Conservation (phyloP, 2,113 vertebrate species). For the Gobio gobio region DNA sequence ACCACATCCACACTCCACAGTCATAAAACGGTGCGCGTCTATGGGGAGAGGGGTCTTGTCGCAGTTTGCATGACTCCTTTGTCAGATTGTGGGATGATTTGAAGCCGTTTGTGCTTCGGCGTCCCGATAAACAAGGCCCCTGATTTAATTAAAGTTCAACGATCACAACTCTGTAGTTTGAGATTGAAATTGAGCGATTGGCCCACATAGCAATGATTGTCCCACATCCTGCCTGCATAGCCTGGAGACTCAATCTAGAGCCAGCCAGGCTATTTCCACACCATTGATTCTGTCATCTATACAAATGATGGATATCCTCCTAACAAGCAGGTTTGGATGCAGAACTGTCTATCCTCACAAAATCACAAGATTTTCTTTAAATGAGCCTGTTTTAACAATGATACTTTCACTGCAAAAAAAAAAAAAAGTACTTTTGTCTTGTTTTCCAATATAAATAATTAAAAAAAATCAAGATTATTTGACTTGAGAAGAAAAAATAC, state of each 20-base stretch:
- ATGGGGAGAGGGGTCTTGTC: constrained; percentile 40
- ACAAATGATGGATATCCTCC: constrained; percentile 79
- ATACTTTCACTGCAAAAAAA: background rate
- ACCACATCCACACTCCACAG: constrained; percentile 59
- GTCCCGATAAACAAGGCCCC: constrained; percentile 71
- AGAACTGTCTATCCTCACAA: constrained; percentile 57
- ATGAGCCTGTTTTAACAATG: constrained; percentile 8
- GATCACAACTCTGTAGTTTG: constrained; percentile 75
- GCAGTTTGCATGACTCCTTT: constrained; percentile 45
- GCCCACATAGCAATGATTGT: constrained; percentile 78
- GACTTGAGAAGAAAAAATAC: no score
- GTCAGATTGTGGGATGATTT: constrained; percentile 52
- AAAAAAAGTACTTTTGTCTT: no score
- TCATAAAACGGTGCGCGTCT: constrained; percentile 42
- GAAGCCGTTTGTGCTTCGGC: constrained; percentile 56
- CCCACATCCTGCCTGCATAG: constrained; percentile 74
- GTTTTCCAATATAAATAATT: no score
- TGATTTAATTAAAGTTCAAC: constrained; percentile 80
- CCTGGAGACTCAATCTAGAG: constrained; percentile 80
- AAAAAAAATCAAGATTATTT: no score
- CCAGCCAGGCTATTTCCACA: constrained; percentile 80
- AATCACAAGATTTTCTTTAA: constrained; percentile 33
- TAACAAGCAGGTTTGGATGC: constrained; percentile 71
- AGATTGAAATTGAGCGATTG: constrained; percentile 84
- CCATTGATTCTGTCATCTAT: constrained; percentile 83